Evolutionary conservation across 2,888 invertebrate genomes (phyloP), one percentile per base, ranked within the genome.

Genomic region (Drosophila limbata): DNA sequence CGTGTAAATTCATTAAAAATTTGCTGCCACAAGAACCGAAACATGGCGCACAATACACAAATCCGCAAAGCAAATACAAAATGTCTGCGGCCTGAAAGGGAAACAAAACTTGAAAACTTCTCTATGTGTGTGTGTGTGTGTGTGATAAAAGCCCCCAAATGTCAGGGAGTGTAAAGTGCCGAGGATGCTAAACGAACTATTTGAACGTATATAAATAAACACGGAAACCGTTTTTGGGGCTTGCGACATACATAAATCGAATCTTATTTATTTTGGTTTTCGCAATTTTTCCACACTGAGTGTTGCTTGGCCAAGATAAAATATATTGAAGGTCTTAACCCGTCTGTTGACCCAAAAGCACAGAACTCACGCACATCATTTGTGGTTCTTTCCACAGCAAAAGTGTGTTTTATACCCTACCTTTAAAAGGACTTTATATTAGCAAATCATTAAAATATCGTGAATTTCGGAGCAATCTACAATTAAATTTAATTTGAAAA

Each of bases 1-100:
- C 75, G 78, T 79, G 84, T 87, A 85, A 89, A 85, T 85, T 85
- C 89, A 85, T 85, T 85, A 89, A 89, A 89, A 84, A 88, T 89
- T 81, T 84, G 79, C 73, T 79, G 63, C 73, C 82, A 76, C 79
- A 68, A 51, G 52, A 66, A 10, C 61, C 61, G 68, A 72, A 69
- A 69, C 72, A 73, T 75, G 81, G 60, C 62, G 72, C 82, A 72
- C 84, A 69, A 81, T 71, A 81, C 76, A 77, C 81, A 82, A 83
- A 83, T 87, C 83, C 83, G 77, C 82, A 88, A 69, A 11, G 85
- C 88, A 83, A 87, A 83, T 87, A 83, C 73, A 56, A 85, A 74
- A 80, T 84, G 65, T 84, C 69, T 83, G 85, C 60, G 79, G 85
- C 85, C 85, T 75, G 61, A 69, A 88, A 83, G 73, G 65, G 72